A percentile compares a stretch with the other conserved stretches of the same genome.
These are phyloP conservation scores for Acanthoscelides obtectus DNA, from an alignment of 2,888 invertebrate species.

Conservation along the genomic window DNA sequence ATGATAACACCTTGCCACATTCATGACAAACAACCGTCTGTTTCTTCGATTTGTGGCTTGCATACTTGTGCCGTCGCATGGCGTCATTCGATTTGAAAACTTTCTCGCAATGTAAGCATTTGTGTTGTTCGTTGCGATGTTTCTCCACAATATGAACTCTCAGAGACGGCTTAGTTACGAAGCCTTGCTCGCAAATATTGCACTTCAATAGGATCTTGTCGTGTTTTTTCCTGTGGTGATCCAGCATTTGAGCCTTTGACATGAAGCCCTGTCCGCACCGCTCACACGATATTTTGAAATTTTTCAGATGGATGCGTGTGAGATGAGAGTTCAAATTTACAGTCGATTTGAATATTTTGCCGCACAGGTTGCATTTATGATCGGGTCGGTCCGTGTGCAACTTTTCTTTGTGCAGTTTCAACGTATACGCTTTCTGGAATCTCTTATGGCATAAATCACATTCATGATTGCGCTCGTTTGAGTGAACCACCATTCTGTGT, in stretches of 20 bases:
- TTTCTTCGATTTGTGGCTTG: neutral
- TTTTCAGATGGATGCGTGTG: neutral
- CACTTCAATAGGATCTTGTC: neutral
- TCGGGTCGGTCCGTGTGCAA: neutral
- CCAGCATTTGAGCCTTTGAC: neutral
- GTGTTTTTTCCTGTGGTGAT: neutral
- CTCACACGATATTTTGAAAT: neutral
- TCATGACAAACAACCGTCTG: neutral
- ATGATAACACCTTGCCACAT: neutral
- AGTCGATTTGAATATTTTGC: neutral
- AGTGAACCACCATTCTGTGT: neutral
- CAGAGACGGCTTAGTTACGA: neutral
- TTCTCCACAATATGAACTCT: neutral
- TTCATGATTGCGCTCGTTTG: neutral
- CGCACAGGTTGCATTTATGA: neutral
- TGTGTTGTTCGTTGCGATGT: neutral
- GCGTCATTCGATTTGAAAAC: neutral
- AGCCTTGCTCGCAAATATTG: neutral
- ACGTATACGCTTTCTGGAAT: neutral
- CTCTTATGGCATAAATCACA: neutral
- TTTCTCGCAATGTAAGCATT: neutral
- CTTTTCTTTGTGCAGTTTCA: no score
- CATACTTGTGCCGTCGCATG: neutral
- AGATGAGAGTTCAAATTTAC: neutral
- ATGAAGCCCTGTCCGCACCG: neutral